Percentiles rank a stretch among this genome's conserved stretches.
phyloP scores from a whole-genome alignment of 2,113 vertebrate genomes.

The Podarcis cretensis region DNA sequence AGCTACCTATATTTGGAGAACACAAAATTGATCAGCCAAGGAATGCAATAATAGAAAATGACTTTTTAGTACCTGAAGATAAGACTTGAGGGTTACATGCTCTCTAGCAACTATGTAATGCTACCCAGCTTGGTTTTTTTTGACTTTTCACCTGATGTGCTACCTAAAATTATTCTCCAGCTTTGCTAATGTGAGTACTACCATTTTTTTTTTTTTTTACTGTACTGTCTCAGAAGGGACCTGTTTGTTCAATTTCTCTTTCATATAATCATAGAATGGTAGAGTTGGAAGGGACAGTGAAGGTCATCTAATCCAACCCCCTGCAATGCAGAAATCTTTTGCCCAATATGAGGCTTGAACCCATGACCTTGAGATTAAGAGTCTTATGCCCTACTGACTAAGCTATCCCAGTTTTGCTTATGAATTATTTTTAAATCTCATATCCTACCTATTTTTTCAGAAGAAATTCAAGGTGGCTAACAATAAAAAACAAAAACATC shows the following conservation, averaged over 20 bases:
- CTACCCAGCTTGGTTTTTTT: background rate
- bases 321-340: too few relatives aligned
- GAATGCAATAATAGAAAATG: background rate
- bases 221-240: background rate
- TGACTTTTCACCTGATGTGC: background rate
- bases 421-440: too few relatives aligned
- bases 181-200: background rate
- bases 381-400: too few relatives aligned
- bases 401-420: too few relatives aligned
- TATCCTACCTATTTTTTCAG: too few relatives aligned
- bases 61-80: background rate
- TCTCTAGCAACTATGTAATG: background rate
- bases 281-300: too few relatives aligned
- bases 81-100: background rate
- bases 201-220: background rate
- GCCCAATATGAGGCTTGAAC: too few relatives aligned
- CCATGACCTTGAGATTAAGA: too few relatives aligned
- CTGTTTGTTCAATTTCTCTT: background rate
- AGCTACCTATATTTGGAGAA: background rate
- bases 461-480: too few relatives aligned
- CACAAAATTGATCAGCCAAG: background rate
- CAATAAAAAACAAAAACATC: too few relatives aligned
- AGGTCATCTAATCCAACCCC: too few relatives aligned
- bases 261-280: too few relatives aligned
- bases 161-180: background rate